Percentiles rank a stretch among this genome's conserved stretches.
These are phyloP conservation scores for Cinclus mexicanus DNA, from an alignment of 2,113 vertebrate species.

Conservation along the genomic window DNA sequence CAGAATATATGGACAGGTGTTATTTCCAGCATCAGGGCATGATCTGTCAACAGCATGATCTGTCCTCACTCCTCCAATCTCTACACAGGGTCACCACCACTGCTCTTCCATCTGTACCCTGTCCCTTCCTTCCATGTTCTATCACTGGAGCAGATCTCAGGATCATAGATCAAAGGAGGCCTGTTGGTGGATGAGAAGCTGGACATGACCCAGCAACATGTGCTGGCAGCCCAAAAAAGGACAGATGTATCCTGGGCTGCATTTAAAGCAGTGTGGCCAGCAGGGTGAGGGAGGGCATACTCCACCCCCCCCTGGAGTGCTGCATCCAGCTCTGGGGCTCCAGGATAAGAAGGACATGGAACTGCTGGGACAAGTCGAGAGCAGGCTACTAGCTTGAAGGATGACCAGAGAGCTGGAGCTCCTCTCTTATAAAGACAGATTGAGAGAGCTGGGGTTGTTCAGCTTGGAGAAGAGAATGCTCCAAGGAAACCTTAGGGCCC, in stretches of 20 bases:
- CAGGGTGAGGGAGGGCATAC: rapidly evolving
- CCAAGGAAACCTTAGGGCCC: no score
- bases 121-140: not conserved
- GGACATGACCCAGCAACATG: not conserved
- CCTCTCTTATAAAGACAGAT: not conserved
- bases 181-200: not conserved
- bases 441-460: not conserved
- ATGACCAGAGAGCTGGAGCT: not conserved
- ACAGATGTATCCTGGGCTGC: not conserved
- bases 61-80: not conserved
- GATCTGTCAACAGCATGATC: not conserved
- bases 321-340: no score
- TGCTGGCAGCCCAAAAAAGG: not conserved
- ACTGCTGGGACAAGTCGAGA: not conserved
- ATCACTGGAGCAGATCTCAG: not conserved
- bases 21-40: not conserved
- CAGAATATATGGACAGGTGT: not conserved
- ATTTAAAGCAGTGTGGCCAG: not conserved
- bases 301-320: not conserved
- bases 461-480: not conserved
- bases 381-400: not conserved
- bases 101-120: not conserved
- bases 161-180: not conserved
- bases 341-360: not conserved
- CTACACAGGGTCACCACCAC: not conserved